phyloP scores from a whole-genome alignment of 2,797 vertebrate species.

The Peromyscus attwateri region DNA sequence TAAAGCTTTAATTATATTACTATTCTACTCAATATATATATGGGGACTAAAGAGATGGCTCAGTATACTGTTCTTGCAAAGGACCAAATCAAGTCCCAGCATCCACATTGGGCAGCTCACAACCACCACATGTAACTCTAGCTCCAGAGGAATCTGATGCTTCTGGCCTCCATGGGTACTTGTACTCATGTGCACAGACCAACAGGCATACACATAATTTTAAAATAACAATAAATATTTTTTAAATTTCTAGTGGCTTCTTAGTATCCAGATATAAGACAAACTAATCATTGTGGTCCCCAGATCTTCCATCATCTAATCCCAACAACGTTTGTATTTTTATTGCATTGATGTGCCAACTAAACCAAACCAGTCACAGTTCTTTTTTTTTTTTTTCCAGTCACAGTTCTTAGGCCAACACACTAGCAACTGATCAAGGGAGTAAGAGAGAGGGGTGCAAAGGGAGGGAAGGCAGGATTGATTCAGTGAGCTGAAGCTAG shows the following conservation, averaged over 20 bases:
- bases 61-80: background rate
- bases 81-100: background rate
- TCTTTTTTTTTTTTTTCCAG: background rate
- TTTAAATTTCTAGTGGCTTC: background rate
- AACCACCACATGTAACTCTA: background rate
- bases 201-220: background rate
- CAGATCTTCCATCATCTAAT: background rate
- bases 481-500: background rate
- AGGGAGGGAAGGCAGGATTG: background rate
- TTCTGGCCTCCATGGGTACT: background rate
- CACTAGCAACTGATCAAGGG: background rate
- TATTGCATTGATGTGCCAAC: background rate
- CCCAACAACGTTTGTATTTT: background rate
- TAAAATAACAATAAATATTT: background rate
- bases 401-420: background rate
- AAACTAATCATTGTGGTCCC: background rate
- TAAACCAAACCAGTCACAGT: background rate
- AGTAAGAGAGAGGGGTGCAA: background rate
- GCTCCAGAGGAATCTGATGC: background rate
- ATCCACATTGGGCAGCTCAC: background rate
- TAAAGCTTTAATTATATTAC: conserved; percentile 57
- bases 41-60: background rate
- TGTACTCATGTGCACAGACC: background rate
- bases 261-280: conserved; percentile 40
- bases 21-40: conserved; percentile 10